Evolutionary conservation across 2,113 vertebrate genomes (phyloP), one percentile per base, ranked within the genome.

Genomic region (Mesembrinibis cayennensis): DNA sequence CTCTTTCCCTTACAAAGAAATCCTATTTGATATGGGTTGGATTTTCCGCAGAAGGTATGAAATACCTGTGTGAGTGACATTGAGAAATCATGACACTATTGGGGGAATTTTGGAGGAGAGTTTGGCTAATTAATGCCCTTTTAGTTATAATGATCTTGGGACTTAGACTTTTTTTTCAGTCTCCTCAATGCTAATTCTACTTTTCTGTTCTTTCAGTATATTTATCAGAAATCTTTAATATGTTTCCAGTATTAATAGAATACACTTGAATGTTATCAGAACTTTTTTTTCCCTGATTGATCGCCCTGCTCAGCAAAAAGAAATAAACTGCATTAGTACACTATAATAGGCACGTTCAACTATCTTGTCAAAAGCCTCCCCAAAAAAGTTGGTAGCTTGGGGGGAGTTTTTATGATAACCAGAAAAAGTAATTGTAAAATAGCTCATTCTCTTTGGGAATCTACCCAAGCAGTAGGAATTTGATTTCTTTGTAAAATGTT

Each of bases 1-100:
- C 99, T 34, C 98, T 99, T 86, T 99, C 99, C 10, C 98, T 99
- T 59, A 98, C 99, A 6, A 98, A 44, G 76, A 99, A 97, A 58
- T 98, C 99, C n/a, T 97, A 99, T 92, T 98, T 99, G 62, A 70
- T 96, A 3, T 99, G 99, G 99, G 82, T 99, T 38, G 99, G 99
- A 27, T 99, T 99, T 98, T 99, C 98, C 1, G 99, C 99, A 34
- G 99, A 99, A 98, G 99, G 99, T 99, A 98, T 6, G 73, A 83
- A 82, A 66, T 36, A 50, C 4, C 56, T 74, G 44, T 19, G 1
- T 16, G 83, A 16, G 32, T 26, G 30, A 15, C 3, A 1, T 0
- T 63, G 65, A 45, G 47, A 52, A 71, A 53, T 77, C 17, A 4
- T 63, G 14, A 27, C 1, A 1, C 14, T 69, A 0, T 4, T 59